Conservation (phyloP, 2,797 vertebrate genomes). For the Hybognathus amarus region DNA sequence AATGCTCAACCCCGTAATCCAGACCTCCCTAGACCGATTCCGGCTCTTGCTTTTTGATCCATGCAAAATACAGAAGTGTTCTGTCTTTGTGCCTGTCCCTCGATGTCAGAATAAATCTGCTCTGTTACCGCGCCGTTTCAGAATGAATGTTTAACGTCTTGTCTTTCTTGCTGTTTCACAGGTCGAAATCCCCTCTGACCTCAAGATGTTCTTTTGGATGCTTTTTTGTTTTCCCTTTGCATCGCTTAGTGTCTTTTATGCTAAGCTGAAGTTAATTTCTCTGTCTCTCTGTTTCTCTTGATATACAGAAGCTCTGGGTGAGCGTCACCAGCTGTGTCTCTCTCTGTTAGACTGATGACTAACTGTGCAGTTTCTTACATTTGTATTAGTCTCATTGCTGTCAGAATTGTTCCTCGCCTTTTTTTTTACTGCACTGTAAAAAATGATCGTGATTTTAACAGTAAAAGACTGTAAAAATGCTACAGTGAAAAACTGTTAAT, state of each 20-base stretch:
- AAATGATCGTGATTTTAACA: too few species aligned
- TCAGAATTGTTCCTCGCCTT: neutral
- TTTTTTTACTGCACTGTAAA: too few species aligned
- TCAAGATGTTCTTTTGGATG: slow-evolving; percentile 47
- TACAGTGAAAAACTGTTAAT: too few species aligned
- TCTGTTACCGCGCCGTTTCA: slow-evolving; percentile 48
- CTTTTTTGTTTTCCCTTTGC: slow-evolving; percentile 13
- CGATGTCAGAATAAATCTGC: slow-evolving; percentile 55
- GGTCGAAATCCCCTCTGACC: slow-evolving; percentile 44
- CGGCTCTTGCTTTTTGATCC: slow-evolving; percentile 51
- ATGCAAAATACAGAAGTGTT: slow-evolving; percentile 52
- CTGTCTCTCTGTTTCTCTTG: neutral
- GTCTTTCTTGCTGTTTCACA: slow-evolving; percentile 24
- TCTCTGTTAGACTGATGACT: neutral
- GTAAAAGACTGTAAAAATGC: too few species aligned
- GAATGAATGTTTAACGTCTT: slow-evolving; percentile 52
- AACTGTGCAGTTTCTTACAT: neutral
- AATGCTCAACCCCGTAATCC: slow-evolving; percentile 62
- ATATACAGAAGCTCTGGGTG: slow-evolving; percentile 7
- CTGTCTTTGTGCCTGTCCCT: slow-evolving; percentile 50
- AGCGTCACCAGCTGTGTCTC: slow-evolving; percentile 28
- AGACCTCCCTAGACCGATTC: slow-evolving; percentile 54
- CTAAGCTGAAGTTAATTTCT: slow-evolving; percentile 43
- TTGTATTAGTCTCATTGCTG: neutral
- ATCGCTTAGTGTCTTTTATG: slow-evolving; percentile 4